Percentiles rank a stretch among this genome's conserved stretches.
phyloP scores from a whole-genome alignment of 2,113 vertebrate species.

The Setophaga kirtlandii region DNA sequence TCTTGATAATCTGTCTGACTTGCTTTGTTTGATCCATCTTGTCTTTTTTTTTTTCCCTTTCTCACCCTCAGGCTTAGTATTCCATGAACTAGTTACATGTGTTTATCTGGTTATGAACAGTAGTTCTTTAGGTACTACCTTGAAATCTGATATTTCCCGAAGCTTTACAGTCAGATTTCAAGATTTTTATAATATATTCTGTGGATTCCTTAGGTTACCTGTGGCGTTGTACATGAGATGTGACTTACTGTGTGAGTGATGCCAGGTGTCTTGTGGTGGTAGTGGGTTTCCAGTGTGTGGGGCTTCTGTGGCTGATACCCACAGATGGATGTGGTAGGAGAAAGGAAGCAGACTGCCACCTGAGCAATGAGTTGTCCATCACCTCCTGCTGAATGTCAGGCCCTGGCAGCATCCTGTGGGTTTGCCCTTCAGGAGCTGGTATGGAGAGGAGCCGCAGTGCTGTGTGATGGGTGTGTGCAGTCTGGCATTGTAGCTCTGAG shows the following conservation, averaged over 20 bases:
- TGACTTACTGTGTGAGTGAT: fast-evolving
- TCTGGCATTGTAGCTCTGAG: neutral
- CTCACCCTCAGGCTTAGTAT: neutral
- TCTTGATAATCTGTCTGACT: slow-evolving; percentile 40
- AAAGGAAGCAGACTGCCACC: neutral
- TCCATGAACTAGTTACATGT: slow-evolving; percentile 17
- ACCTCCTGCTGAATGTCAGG: neutral
- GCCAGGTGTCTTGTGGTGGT: neutral
- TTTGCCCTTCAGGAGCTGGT: neutral
- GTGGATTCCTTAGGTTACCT: neutral
- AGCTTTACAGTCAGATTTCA: neutral
- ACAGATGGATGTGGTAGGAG: neutral
- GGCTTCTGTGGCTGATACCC: neutral
- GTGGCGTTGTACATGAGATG: fast-evolving
- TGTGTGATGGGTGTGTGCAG: fast-evolving
- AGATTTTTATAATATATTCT: neutral
- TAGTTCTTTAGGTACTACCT: neutral
- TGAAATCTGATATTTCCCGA: neutral
- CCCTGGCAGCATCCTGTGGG: neutral
- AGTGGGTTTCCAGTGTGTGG: fast-evolving
- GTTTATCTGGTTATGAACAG: neutral
- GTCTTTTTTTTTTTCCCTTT: neutral
- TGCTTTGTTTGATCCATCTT: slow-evolving; percentile 25
- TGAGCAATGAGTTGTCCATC: neutral
- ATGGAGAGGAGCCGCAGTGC: neutral